These are phyloP conservation scores for Mionectes macconnelli DNA, from an alignment of 2,113 vertebrate genomes.

Conservation along the genomic window DNA sequence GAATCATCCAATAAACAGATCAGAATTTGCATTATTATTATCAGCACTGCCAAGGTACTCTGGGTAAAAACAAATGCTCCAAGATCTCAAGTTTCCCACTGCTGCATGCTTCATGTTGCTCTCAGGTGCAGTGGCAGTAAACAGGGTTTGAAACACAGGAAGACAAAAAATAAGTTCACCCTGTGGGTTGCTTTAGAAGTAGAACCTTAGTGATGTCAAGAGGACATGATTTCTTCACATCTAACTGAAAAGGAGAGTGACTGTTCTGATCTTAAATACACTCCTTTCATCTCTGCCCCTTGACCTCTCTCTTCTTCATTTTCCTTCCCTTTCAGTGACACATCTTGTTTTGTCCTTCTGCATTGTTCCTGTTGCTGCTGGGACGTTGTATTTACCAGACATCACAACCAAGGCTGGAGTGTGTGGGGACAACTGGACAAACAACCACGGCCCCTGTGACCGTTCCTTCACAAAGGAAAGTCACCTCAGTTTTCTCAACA, in stretches of 20 bases:
- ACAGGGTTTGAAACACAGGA: neutral
- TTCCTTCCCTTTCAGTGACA: neutral
- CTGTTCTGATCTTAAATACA: neutral
- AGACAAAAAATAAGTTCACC: neutral
- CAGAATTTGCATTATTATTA: neutral
- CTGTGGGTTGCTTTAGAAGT: neutral
- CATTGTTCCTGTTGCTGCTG: neutral
- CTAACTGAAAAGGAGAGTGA: neutral
- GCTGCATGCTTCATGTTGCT: neutral
- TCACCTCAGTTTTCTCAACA: neutral
- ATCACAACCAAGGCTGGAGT: neutral
- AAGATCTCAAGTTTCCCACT: neutral
- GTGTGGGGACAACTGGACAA: neutral
- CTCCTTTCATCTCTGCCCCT: neutral
- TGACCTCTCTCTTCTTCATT: neutral
- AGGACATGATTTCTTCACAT: neutral
- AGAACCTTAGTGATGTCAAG: neutral
- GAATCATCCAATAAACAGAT: neutral
- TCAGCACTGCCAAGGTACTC: neutral
- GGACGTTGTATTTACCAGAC: neutral
- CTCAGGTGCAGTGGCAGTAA: neutral
- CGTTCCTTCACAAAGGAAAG: neutral
- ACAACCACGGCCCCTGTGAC: accelerated
- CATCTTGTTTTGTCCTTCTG: neutral
- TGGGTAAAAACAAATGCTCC: neutral